Base-by-base conservation (phyloP, 2,888 invertebrate species). In the Phlogophora meticulosa region DNA sequence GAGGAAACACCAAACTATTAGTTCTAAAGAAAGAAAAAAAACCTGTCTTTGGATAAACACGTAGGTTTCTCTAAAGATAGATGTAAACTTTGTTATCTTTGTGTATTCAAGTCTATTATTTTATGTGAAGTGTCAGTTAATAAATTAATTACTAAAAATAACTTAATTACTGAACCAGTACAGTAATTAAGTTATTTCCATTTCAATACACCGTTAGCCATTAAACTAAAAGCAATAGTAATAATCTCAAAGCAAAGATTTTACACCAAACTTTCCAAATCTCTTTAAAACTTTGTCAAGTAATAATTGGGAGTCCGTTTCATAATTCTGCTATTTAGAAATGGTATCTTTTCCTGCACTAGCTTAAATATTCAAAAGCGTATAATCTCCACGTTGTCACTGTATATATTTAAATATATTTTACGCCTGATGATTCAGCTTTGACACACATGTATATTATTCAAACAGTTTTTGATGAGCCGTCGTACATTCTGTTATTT, bases 401-500 rank as follows among this genome's bases (percentile, higher is more conserved):
- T 70, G 86, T 79, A 84, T 85, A 85, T 60, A 85, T 87, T 86
- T 85, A 76, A 85, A 88, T 86, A 83, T 13, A 84, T 86, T 88
- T 84, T 80, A 77, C 75, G 77, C 60, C 51, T 81, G 81, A 82
- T 79, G 78, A 84, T 79, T 84, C 77, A 76, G 70, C 77, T 85
- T 82, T 78, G 79, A 83, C 80, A 78, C 60, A 76, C 74, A 45
- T 36, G 10, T 59, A 61, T 22, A 83, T 84, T 84, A 87, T 87
- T 86, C 87, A 86, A 82, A 85, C 82, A 81, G 78, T 83, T 87
- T 86, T 83, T 83, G 77, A 81, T 83, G 78, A 80, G 75, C 52
- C 64, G 55, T 45, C 59, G 49, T 76, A 67, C 73, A 59, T 42
- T 67, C 51, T 80, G 75, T 82, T 83, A 78, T 81, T 81, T 82